Base-by-base conservation (phyloP, 35 echinoderm and acorn worm species). In the Lytechinus pictus region DNA sequence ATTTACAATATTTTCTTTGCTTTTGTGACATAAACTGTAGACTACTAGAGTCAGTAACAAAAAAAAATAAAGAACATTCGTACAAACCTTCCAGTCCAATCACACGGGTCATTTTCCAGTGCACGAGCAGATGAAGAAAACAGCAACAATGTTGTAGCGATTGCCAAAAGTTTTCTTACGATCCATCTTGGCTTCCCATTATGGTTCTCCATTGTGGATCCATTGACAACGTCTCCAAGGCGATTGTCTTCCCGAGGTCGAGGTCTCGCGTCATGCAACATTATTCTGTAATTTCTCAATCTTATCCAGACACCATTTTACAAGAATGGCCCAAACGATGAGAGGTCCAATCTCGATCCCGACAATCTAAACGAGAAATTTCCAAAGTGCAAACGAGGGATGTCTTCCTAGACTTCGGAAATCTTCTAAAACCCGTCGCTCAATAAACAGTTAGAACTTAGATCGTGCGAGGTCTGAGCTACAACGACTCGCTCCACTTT, bases 51-150 rank as follows among this genome's bases (percentile, higher is more conserved):
- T n/a, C n/a, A n/a, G 33, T 44, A 44, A 79, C n/a, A 3, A 79
- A 19, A 71, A 13, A 71, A 5, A 79, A 79, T n/a, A 19, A 14
- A 71, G n/a, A 79, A 79, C n/a, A 58, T 9, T 88, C 9, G 1
- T 88, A 90, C 88, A 90, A 52, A 90, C 88, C 88, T 90, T 90
- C 88, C 88, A 19, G 28, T 90, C 88, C 88, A 90, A 54, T 90
- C 44, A 90, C 88, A 90, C 27, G 9, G 28, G 28, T 90, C 88
- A 51, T 90, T 54, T 90, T 24, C 66, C 3, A 79, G 66, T 8
- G 19, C 66, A 79, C n/a, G 66, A 3, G 66, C 66, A 79, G 66
- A 79, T n/a, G 66, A 79, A 24, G 66, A 79, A 79, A 79, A 79
- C 21, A 79, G 66, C 66, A 79, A 79, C 66, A 79, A 79, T 79